Evolutionary conservation across 2,797 vertebrate species (phyloP), one percentile per base, ranked within the genome.

Genomic region (Leuciscus waleckii): DNA sequence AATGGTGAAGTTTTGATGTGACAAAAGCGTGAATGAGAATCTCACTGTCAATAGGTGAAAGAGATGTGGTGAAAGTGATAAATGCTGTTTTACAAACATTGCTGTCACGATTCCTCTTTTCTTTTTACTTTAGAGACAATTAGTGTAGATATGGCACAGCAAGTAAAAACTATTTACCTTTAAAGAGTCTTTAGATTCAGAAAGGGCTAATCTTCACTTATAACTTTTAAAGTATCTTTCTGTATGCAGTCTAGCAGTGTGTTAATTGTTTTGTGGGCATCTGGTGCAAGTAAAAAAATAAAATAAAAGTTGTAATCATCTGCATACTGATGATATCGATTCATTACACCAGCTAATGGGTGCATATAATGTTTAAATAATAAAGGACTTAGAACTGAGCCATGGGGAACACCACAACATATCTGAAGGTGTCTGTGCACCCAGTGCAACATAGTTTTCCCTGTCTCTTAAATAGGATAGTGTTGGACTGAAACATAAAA

Each of bases 21-120:
- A 79, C 49, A 71, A 71, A 79, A 10, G 51, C 5, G 41, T 71
- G 76, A 84, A 79, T 79, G 51, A 70, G 14, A 71, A 37, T 85
- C 54, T 71, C 54, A 37, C 51, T 61, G 26, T 61, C 39, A 71
- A 68, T 7, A 63, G 32, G 46, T 16, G 35, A 76, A 73, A 69
- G 73, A 69, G 49, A 69, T 69, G 82, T 23, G 43, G n/a, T 43
- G 32, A 39, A 76, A 49, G 75, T 79, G 39, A 78, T 61, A 79
- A 71, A 61, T 35, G 39, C n/a, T 71, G 65, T 78, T 79, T 79
- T 61, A 79, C 32, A 79, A 79, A 61, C 21, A 84, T 43, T 43
- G 35, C 49, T 23, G 37, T 41, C 29, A 75, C 4, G 1, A 75
- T 26, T 74, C 7, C 8, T n/a, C 26, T 1, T 39, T 13, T 82